Base-by-base conservation (phyloP, 2,888 invertebrate species). In the Cantharis rustica region DNA sequence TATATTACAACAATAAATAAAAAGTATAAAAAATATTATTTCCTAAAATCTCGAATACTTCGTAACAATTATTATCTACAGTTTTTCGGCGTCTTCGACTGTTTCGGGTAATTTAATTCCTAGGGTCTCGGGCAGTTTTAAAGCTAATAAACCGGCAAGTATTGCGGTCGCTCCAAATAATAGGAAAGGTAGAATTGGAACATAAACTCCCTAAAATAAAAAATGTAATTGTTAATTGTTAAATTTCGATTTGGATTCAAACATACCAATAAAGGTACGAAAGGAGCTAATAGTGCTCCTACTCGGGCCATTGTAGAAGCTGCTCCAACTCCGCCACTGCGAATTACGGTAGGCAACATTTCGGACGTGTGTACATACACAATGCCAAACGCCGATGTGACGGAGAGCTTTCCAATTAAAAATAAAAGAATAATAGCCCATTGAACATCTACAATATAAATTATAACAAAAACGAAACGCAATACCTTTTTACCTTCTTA, bases 111-210 rank as follows among this genome's bases (percentile, higher is more conserved):
- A 84, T 81, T 91, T 91, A 68, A 87, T 88, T 64, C 90, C 91
- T 80, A 91, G 88, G 9, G 93, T 93, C 88, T 93, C 93, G 0
- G 93, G 93, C 79, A 93, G 84, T 71, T 91, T 86, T n/a, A 92
- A 84, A 0, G 90, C 89, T 47, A 91, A 80, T 1, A 90, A 26
- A 13, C 90, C 91, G 5, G 91, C 91, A 15, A 89, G 69, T 13
- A 91, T 82, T 10, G 91, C 90, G 10, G 89, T 86, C 2, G 84
- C 85, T 10, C 91, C 91, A 84, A 92, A 92, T 64, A 92, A 82
- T 16, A 92, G 79, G 83, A 92, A 86, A 0, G 91, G 91, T 73
- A 91, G 82, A 0, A 89, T 86, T 81, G 88, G 87, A 81, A 89
- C 89, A 79, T 90, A 89, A 5, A 87, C 84, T n/a, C 89, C 89